phyloP scores from a whole-genome alignment of 2,797 vertebrate genomes.

The Thunnus albacares region DNA sequence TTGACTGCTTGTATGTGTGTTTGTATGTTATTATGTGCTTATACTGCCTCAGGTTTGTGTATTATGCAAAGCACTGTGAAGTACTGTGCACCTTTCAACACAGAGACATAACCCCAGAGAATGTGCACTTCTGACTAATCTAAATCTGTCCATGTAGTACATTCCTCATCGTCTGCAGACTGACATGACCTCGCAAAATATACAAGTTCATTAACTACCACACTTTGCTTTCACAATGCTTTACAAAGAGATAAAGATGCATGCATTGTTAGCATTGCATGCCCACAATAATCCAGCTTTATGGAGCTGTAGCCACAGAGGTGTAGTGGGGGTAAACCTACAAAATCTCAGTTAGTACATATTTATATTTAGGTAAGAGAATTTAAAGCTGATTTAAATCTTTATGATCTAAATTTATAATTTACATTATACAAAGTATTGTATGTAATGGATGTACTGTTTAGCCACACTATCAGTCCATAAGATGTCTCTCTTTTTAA shows the following conservation, averaged over 20 bases:
- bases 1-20: slow-evolving; percentile 73
- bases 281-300: slow-evolving; percentile 13
- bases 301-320: slow-evolving; percentile 45
- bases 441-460: neutral
- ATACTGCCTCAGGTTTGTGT: slow-evolving; percentile 63
- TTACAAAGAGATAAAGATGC: slow-evolving; percentile 29
- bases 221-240: slow-evolving; percentile 8
- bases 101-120: slow-evolving; percentile 48
- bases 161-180: slow-evolving; percentile 23
- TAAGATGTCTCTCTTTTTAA: neutral
- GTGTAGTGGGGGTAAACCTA: slow-evolving; percentile 45
- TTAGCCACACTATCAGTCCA: neutral
- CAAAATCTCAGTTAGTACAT: neutral
- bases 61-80: slow-evolving; percentile 52
- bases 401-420: slow-evolving; percentile 36
- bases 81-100: slow-evolving; percentile 55
- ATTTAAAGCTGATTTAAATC: slow-evolving; percentile 25
- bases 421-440: neutral
- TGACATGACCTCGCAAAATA: slow-evolving; percentile 12
- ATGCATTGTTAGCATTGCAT: slow-evolving; percentile 42
- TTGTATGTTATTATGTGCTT: slow-evolving; percentile 70
- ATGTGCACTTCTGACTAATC: slow-evolving; percentile 82
- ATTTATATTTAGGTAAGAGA: neutral
- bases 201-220: slow-evolving; percentile 5
- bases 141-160: slow-evolving; percentile 39